phyloP scores from a whole-genome alignment of 2,113 vertebrate species.

The Smithornis capensis region DNA sequence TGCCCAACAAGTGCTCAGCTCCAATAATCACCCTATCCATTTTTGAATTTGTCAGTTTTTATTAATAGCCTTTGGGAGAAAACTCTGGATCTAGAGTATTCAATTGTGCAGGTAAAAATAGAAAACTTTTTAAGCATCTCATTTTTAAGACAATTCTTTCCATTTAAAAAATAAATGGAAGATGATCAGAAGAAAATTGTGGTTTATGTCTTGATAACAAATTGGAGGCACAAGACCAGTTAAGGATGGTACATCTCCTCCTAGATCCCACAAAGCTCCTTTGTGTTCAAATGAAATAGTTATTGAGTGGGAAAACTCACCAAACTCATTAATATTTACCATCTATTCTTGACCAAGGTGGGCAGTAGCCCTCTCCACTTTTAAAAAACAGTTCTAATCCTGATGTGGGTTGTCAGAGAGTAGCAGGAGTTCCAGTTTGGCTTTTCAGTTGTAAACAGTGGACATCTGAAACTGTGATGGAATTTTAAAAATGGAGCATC shows the following conservation, averaged over 20 bases:
- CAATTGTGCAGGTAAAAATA: neutral
- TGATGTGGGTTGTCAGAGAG: neutral
- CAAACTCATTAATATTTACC: neutral
- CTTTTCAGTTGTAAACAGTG: neutral
- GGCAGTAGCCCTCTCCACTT: neutral
- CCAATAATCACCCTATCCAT: neutral
- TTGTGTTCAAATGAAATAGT: neutral
- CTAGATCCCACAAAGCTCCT: neutral
- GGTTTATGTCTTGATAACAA: neutral
- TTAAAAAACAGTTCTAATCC: neutral
- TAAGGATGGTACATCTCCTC: neutral
- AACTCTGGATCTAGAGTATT: neutral
- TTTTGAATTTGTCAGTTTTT: neutral
- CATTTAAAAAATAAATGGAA: neutral
- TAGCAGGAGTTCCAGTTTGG: neutral
- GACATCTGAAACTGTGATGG: neutral
- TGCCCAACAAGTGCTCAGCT: neutral
- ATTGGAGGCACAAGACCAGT: neutral
- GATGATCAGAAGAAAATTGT: neutral
- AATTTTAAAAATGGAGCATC: neutral
- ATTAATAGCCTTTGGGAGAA: neutral
- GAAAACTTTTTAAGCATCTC: neutral
- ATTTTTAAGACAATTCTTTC: neutral
- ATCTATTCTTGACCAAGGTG: neutral
- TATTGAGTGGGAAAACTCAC: neutral